Evolutionary conservation across 1,140 invertebrate species (phyloP), one percentile per base, ranked within the genome.

Genomic region (Drosophila littoralis): DNA sequence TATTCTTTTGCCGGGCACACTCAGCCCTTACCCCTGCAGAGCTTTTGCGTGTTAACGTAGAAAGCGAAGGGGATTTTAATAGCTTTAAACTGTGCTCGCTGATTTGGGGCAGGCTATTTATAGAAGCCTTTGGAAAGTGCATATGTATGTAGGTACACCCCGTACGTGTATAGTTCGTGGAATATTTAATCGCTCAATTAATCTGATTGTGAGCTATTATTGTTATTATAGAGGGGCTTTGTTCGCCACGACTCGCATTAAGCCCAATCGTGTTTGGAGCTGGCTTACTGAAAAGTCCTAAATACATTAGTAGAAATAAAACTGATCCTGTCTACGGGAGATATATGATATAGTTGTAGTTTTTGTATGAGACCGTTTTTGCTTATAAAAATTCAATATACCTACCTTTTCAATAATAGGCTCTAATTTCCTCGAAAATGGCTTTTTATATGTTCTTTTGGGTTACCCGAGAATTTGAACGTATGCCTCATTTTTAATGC

Each of bases 21-120:
- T 7, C 43, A 46, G 15, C 13, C 43, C 13, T 40, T 40, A 12
- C 7, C 13, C 8, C 46, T 28, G 9, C 22, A 12, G 10, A 48
- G 22, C 46, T 32, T 13, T 51, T 59, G 57, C 42, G 57, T 58
- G 28, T 46, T 45, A 33, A n/a, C 42, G 33, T 10, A 8, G 13
- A 46, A 33, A 32, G 28, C 32, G 28, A 15, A 10, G 28, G 32
- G 28, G 46, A 15, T 36, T 58, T 58, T 58, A 33, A 58, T 13
- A 8, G 40, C 38, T 45, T 59, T 12, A 40, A 55, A 55, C 8
- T 40, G 36, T 36, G 50, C 3, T 52, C 28, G 22, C 22, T 32
- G 17, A 15, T 15, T 54, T 36, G 51, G 15, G 13, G 33, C 6
- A 10, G 33, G 1, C 51, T 54, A 54, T 54, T 54, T 38, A 1